phyloP scores from a whole-genome alignment of 2,113 vertebrate genomes.

The Eonycteris spelaea region DNA sequence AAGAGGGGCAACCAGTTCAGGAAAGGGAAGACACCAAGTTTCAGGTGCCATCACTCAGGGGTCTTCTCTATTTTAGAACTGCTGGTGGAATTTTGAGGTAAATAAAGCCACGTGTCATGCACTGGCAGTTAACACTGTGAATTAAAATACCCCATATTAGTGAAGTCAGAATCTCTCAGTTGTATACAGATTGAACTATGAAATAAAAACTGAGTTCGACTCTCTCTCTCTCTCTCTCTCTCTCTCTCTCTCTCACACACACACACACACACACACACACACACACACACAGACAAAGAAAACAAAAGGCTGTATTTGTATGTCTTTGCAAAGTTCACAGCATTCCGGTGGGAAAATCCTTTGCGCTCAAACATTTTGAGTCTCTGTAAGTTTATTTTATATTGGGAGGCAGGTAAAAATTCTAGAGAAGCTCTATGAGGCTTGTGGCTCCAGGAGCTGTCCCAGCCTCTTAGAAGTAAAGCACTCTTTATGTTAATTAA shows the following conservation, averaged over 20 bases:
- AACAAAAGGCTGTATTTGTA: neutral
- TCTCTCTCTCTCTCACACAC: neutral
- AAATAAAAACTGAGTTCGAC: neutral
- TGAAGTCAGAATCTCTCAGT: conserved; percentile 25
- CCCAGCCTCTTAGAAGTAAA: neutral
- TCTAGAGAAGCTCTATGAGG: neutral
- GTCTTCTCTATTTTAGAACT: neutral
- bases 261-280: neutral
- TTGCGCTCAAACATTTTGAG: rapidly evolving
- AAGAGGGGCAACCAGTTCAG: rapidly evolving
- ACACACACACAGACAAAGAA: neutral
- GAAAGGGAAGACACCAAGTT: neutral
- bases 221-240: neutral
- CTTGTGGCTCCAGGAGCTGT: neutral
- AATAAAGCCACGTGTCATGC: neutral
- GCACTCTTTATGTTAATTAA: neutral
- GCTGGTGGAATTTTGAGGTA: neutral
- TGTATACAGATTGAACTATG: neutral
- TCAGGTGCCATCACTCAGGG: neutral
- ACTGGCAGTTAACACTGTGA: neutral
- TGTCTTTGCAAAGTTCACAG: neutral
- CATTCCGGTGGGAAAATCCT: neutral
- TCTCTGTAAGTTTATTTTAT: neutral
- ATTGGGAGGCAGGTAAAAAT: rapidly evolving
- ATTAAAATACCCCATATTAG: conserved; percentile 25